These are phyloP conservation scores for Balanococcus diminutus DNA, from an alignment of 2,888 invertebrate genomes.

Conservation along the genomic window DNA sequence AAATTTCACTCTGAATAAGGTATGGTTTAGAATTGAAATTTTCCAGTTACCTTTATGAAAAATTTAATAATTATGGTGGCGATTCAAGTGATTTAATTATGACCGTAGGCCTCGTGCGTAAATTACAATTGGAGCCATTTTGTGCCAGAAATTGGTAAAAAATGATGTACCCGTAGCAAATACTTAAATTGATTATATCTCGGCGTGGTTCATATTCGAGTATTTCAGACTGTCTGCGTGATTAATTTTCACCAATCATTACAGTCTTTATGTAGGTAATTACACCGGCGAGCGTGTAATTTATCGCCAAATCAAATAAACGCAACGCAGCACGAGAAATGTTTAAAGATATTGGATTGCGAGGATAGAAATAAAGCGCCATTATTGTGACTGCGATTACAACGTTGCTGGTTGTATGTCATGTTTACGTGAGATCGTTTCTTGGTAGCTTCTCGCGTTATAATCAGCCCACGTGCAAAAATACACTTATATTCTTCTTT, in stretches of 20 bases:
- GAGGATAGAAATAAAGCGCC: neutral
- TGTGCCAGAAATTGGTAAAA: neutral
- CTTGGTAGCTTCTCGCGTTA: conserved; percentile 1
- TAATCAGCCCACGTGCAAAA: conserved; percentile 36
- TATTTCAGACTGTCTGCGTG: neutral
- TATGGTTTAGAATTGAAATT: no score
- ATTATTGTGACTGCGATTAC: neutral
- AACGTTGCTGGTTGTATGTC: neutral
- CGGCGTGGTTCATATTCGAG: neutral
- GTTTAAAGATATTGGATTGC: neutral
- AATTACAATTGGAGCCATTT: no score
- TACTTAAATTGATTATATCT: neutral
- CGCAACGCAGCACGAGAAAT: neutral
- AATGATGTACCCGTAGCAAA: neutral
- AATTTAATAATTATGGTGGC: no score
- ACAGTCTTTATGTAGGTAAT: neutral
- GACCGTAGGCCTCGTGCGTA: no score
- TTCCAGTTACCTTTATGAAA: no score
- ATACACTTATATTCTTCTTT: neutral
- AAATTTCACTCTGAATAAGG: no score
- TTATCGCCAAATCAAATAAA: neutral
- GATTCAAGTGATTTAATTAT: no score
- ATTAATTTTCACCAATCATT: neutral
- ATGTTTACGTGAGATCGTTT: neutral
- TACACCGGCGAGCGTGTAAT: neutral